Evolutionary conservation across 2,113 vertebrate genomes (phyloP), one percentile per base, ranked within the genome.

Genomic region (Cinclus mexicanus): DNA sequence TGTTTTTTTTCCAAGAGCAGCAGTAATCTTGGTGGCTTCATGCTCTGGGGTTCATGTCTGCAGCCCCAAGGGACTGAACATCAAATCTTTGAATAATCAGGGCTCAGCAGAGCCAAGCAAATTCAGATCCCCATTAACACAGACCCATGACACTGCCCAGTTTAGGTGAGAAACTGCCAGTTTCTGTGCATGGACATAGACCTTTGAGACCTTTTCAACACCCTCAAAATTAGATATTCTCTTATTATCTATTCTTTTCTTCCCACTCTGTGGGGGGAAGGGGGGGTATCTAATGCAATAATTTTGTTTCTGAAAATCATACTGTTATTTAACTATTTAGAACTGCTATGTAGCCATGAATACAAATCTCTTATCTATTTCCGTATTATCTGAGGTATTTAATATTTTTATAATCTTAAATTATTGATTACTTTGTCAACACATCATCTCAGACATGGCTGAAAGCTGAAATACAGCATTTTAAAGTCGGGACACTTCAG

Each of bases 321-420:
- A 7, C 28, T 37, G 17, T 49, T 65, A 29, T 78, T 82, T 82
- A 60, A 5, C 37, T 57, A 35, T 46, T 87, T 87, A 26, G 69
- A 81, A 42, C 57, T 50, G 4, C 12, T 47, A 1, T 3, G 0
- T 60, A 24, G 6, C 5, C 7, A 0, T 4, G 3, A 53, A 50
- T 17, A 29, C 10, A 26, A n/a, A 46, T 68, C 4, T 80, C 18
- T 29, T 59, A 22, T 2, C 2, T 50, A 41, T 77, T 90, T 85
- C 17, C 74, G 47, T 16, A 3, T 33, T 55, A 16, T n/a, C 23
- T 46, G 57, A 50, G 14, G 7, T 35, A 31, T 23, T 63, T 80
- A 7, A 37, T 35, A 56, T 56, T 46, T 41, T 83, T 70, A 50
- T 12, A 37, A 42, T 23, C 22, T 26, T 35, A 68, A 78, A 52